Conservation (phyloP, 1,140 invertebrate species). For the Eurytemora carolleeae region DNA sequence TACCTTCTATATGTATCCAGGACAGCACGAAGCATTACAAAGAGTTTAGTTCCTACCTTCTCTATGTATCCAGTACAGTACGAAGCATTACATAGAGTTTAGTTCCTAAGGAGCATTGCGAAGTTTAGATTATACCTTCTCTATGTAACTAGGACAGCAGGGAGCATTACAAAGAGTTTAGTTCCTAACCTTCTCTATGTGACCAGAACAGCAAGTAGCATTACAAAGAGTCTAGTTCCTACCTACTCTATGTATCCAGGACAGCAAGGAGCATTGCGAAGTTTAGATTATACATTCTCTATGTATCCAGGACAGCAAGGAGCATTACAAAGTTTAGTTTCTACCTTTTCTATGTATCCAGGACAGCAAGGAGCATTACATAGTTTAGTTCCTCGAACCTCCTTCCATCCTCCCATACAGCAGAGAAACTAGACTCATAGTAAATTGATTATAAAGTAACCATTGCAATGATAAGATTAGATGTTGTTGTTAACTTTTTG, state of each 20-base stretch:
- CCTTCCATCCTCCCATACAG: background rate
- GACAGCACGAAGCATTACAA: background rate
- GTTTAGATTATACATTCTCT: background rate
- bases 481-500: too few species aligned
- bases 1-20: background rate
- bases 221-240: background rate
- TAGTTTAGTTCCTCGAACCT: background rate
- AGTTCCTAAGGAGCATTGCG: too few species aligned
- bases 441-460: too few species aligned
- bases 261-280: background rate
- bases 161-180: background rate
- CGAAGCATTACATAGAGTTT: background rate
- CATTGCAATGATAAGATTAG: too few species aligned
- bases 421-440: background rate
- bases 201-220: background rate
- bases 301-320: background rate
- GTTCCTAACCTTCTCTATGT: background rate
- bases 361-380: background rate
- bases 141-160: background rate
- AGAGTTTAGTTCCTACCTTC: background rate
- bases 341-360: background rate
- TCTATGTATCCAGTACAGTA: background rate
- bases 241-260: background rate
- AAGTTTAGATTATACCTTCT: background rate
- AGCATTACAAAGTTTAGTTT: background rate